Conservation (phyloP, 2,888 invertebrate species). For the Operophtera brumata region DNA sequence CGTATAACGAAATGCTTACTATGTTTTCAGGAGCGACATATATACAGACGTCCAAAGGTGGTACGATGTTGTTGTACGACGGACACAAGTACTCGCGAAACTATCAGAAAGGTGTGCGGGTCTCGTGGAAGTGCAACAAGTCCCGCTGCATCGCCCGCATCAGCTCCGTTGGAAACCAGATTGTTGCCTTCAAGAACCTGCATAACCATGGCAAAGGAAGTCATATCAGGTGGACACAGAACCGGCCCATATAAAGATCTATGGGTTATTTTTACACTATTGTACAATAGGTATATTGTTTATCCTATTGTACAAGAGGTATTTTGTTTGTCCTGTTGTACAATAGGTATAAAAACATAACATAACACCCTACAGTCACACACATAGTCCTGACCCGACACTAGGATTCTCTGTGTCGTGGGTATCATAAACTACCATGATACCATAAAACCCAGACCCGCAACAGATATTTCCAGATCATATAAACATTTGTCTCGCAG, state of each 20-base stretch:
- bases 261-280: no score
- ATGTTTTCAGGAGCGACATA: conserved; percentile 38
- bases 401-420: no score
- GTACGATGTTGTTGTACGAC: conserved; percentile 44
- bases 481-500: no score
- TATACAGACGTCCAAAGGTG: conserved; percentile 44
- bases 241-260: not conserved
- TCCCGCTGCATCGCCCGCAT: conserved; percentile 52
- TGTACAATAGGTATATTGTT: no score
- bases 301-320: no score
- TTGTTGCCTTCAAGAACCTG: conserved; percentile 44
- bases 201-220: conserved; percentile 42
- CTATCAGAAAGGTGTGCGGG: conserved; percentile 52
- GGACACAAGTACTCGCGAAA: conserved; percentile 52
- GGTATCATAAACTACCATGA: no score
- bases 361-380: no score
- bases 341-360: no score
- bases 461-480: no score
- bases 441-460: no score
- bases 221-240: not conserved
- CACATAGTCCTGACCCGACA: no score
- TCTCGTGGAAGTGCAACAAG: conserved; percentile 61
- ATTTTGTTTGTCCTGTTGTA: no score
- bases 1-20: not conserved
- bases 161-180: conserved; percentile 42